Conservation (phyloP, 2,113 vertebrate species). For the Platysternon megacephalum region DNA sequence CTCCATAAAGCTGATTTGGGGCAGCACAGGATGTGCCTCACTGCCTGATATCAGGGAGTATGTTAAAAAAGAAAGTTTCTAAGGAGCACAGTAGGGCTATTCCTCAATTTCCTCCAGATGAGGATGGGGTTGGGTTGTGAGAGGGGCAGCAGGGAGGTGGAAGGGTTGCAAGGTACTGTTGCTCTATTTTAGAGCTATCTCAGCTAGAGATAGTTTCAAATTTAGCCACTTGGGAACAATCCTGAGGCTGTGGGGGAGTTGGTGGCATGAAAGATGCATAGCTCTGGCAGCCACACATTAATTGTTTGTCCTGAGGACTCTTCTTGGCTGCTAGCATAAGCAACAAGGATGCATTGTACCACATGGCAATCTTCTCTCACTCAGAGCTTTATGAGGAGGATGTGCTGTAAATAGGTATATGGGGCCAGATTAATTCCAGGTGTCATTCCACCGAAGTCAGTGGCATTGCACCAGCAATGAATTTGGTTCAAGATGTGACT, state of each 20-base stretch:
- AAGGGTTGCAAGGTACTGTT: not conserved
- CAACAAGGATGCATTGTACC: not conserved
- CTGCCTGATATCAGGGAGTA: not conserved
- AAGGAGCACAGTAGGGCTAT: not conserved
- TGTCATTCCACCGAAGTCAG: slow-evolving; percentile 18
- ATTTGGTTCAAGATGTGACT: not conserved
- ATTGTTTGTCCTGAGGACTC: not conserved
- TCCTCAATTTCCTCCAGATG: not conserved
- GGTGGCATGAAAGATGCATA: not conserved
- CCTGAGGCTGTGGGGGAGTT: not conserved
- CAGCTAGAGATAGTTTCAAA: not conserved
- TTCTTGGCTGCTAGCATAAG: slow-evolving; percentile 1
- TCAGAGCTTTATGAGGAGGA: not conserved
- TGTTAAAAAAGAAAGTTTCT: not conserved
- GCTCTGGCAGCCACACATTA: not conserved
- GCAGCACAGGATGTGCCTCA: not conserved
- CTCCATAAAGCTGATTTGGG: not conserved
- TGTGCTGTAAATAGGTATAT: not conserved
- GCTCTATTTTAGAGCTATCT: not conserved
- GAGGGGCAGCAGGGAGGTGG: not conserved
- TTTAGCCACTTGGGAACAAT: not conserved
- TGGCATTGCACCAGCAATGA: slow-evolving; percentile 13
- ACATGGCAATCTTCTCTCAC: not conserved
- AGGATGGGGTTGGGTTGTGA: not conserved
- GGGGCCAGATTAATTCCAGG: not conserved